phyloP scores from a whole-genome alignment of 92 coral and sea anemone genomes.

The Paramuricea clavata region DNA sequence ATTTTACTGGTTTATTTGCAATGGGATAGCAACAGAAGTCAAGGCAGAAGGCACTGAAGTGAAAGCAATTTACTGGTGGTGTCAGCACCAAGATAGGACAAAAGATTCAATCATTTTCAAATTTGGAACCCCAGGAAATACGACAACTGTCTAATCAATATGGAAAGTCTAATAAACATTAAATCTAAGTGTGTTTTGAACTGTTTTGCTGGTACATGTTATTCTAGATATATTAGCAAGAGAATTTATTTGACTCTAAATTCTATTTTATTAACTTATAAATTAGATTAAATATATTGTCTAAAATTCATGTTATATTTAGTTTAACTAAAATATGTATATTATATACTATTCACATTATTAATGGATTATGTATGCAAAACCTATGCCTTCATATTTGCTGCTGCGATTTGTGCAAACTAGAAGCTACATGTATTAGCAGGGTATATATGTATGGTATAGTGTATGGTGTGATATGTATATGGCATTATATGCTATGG shows the following conservation, averaged over 20 bases:
- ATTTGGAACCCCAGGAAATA: neutral
- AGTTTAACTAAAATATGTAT: neutral
- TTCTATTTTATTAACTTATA: neutral
- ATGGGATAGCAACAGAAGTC: neutral
- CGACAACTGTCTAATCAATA: neutral
- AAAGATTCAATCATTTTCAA: neutral
- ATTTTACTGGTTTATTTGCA: neutral
- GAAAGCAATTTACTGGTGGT: neutral
- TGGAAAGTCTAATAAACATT: neutral
- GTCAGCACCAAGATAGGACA: neutral
- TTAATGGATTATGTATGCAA: neutral
- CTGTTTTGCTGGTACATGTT: neutral
- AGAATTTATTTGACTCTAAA: neutral
- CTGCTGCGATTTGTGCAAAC: neutral
- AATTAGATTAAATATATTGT: neutral
- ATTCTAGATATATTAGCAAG: neutral
- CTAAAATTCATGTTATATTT: neutral
- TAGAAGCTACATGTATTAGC: too few relatives aligned
- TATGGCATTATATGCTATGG: neutral
- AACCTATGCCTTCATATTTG: neutral
- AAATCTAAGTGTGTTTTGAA: neutral
- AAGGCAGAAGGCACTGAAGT: neutral
- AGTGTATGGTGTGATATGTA: neutral
- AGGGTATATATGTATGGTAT: neutral
- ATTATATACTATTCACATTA: constrained; percentile 4